Evolutionary conservation across 2,888 invertebrate species (phyloP).

Genomic region (Dioctria linearis): DNA sequence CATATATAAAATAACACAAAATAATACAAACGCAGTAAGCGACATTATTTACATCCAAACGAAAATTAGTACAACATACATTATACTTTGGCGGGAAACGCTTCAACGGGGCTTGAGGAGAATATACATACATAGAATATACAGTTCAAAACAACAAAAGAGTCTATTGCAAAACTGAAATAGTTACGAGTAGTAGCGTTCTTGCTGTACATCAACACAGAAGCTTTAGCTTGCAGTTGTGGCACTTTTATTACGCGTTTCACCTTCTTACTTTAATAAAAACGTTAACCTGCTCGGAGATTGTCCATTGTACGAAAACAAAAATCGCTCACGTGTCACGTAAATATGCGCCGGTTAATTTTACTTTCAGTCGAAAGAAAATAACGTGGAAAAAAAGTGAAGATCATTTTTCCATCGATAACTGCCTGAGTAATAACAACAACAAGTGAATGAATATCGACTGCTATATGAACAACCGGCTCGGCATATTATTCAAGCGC

Average conservation of each 20-base stretch:
- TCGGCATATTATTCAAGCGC: too few relatives aligned
- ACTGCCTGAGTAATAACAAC: not conserved
- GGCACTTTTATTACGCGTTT: too few relatives aligned
- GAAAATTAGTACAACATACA: not conserved
- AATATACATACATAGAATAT: too few relatives aligned
- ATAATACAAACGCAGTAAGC: too few relatives aligned
- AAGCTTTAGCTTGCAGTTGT: not conserved
- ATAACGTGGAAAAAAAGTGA: conserved; percentile 5
- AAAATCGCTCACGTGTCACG: conserved; percentile 1
- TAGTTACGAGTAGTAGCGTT: not conserved
- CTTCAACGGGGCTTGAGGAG: too few relatives aligned
- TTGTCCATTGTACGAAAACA: not conserved
- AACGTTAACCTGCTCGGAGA: too few relatives aligned
- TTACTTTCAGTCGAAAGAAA: not conserved
- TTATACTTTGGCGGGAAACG: not conserved
- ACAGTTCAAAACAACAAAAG: not conserved
- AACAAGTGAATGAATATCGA: not conserved
- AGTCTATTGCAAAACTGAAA: not conserved
- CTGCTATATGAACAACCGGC: too few relatives aligned
- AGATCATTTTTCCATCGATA: not conserved
- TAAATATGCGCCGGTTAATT: too few relatives aligned
- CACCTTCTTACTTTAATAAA: too few relatives aligned
- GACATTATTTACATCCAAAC: too few relatives aligned
- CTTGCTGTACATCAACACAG: conserved; percentile 11
- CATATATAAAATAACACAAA: too few relatives aligned